Percentiles rank a stretch among this genome's conserved stretches.
These are phyloP conservation scores for Adineta ricciae DNA, from an alignment of 2,888 invertebrate species.

Conservation along the genomic window DNA sequence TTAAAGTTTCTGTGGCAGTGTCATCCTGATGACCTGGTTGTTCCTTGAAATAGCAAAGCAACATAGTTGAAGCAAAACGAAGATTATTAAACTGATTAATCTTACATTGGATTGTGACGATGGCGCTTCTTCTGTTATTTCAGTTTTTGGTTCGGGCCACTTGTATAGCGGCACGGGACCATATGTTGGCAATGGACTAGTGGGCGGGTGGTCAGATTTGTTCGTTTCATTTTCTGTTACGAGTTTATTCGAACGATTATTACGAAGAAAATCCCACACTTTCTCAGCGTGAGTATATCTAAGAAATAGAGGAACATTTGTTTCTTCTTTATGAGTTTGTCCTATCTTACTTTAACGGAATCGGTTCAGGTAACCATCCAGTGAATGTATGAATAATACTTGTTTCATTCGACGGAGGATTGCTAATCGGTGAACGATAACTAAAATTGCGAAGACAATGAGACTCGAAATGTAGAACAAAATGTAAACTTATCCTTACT, in stretches of 20 bases:
- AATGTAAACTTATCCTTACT: neutral
- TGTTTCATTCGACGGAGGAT: slow-evolving; percentile 46
- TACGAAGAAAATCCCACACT: neutral
- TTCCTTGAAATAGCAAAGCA: neutral
- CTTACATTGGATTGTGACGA: neutral
- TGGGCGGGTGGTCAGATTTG: neutral
- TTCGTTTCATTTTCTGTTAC: neutral
- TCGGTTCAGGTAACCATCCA: slow-evolving; percentile 49
- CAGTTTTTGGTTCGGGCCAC: neutral
- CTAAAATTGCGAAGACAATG: neutral
- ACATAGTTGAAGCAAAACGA: no score
- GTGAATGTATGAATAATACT: slow-evolving; percentile 48
- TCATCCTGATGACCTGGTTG: slow-evolving; percentile 31
- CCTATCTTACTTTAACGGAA: slow-evolving; percentile 39
- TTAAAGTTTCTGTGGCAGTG: slow-evolving; percentile 35
- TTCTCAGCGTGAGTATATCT: slow-evolving; percentile 35
- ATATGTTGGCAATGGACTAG: neutral
- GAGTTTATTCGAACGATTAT: neutral
- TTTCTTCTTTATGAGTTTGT: no score
- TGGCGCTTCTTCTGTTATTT: neutral
- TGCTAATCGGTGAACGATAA: slow-evolving; percentile 39
- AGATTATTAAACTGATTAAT: no score
- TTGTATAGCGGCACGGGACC: neutral
- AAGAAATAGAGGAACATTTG: neutral
- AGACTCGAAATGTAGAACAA: neutral